Base-by-base conservation (phyloP, 1,140 invertebrate species). In the Drosophila repletoides region DNA sequence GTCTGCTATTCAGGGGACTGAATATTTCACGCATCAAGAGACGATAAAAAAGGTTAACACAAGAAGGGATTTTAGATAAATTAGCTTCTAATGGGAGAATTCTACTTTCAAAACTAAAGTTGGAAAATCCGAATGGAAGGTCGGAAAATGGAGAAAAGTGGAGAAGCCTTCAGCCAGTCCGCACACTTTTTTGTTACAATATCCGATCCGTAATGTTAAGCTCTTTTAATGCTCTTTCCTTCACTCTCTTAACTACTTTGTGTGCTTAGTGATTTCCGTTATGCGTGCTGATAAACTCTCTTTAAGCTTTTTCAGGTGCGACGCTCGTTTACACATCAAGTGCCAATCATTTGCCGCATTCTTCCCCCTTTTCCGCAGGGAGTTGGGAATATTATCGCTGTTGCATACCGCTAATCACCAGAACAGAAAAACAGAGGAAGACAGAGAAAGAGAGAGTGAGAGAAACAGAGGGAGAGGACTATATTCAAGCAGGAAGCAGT, bases 291-390 rank as follows among this genome's bases (percentile, higher is more conserved):
- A 63, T 68, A 53, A 68, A 65, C 45, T 52, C 63, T 55, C 55
- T 52, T 43, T 14, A 5, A 43, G 33, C 26, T 26, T 58, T 33
- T 76, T 56, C 36, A 61, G 73, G 66, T 64, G 60, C 56, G 68
- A 72, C 80, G 79, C 79, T 84, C 79, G 79, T 84, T 84, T 84
- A 79, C 79, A 84, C 80, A 74, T 84, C 80, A 84, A 84, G 79
- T 84, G 71, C 56, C 80, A 86, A 84, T 84, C 80, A 86, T 84
- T 86, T 84, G 66, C 80, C 26, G 22, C 46, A 40, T 24, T 15
- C 24, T 15, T 17, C 19, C 10, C 15, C n/a, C 7, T 41, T 17
- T 9, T 10, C 14, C 29, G 6, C 7, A 12, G 24, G 9, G 21
- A 21, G n/a, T 5, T 68, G 49, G 61, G 61, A 61, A 70, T 55